Conservation (phyloP, 2,888 invertebrate species). For the Cryptus viduatorius region DNA sequence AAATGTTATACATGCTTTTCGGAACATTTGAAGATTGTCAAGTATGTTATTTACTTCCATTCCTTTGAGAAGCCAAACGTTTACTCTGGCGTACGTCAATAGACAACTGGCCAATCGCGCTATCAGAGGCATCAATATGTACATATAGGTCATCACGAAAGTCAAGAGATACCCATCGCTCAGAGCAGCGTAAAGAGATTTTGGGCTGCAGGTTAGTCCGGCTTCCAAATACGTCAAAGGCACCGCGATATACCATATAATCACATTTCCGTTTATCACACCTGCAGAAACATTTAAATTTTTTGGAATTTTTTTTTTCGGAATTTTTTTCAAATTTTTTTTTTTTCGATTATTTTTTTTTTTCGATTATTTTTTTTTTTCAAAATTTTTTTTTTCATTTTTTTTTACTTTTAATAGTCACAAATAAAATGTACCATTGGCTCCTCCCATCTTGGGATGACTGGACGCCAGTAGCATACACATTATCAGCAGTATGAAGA, state of each 20-base stretch:
- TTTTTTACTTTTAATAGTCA: not conserved
- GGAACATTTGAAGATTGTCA: not conserved
- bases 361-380: not conserved
- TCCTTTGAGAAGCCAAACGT: constrained; percentile 82
- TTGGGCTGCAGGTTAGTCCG: constrained; percentile 79
- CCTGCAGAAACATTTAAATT: constrained; percentile 72
- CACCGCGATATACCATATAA: constrained; percentile 81
- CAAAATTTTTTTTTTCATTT: not conserved
- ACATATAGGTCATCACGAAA: constrained; percentile 80
- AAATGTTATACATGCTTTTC: too few species aligned
- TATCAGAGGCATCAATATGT: constrained; percentile 80
- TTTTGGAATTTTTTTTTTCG: not conserved
- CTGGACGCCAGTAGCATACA: constrained; percentile 82
- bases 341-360: not conserved
- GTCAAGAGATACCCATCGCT: constrained; percentile 78
- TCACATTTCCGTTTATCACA: constrained; percentile 79
- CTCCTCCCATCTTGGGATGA: constrained; percentile 80
- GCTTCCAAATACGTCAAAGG: constrained; percentile 83
- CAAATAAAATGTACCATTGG: constrained; percentile 74
- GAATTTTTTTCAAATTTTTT: not conserved
- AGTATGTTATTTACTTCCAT: constrained; percentile 79
- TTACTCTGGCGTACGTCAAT: constrained; percentile 77
- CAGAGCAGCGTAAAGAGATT: constrained; percentile 77
- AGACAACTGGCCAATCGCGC: constrained; percentile 78
- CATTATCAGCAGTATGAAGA: constrained; percentile 79